Conservation (phyloP, 2,888 invertebrate genomes). For the Diogma glabrata region DNA sequence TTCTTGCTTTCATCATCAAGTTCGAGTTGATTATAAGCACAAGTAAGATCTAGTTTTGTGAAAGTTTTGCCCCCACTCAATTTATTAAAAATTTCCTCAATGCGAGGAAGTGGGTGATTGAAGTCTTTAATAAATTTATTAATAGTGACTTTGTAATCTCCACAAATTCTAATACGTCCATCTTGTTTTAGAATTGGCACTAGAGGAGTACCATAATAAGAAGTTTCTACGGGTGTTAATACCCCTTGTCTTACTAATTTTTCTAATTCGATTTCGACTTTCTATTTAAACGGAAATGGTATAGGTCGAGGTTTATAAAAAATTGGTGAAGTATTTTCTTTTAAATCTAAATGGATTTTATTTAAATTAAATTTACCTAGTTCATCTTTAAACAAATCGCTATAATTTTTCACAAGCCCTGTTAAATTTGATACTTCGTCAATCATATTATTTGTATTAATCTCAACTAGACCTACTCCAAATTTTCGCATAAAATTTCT, state of each 20-base stretch:
- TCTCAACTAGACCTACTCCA: too few relatives aligned
- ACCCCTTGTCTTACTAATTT: constrained; percentile 13
- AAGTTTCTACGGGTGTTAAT: too few relatives aligned
- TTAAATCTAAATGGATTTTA: neutral
- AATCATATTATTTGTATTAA: too few relatives aligned
- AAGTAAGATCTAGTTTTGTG: constrained; percentile 24
- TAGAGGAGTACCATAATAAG: constrained; percentile 19
- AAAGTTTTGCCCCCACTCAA: constrained; percentile 16
- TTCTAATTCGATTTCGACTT: constrained; percentile 14
- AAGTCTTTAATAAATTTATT: too few relatives aligned
- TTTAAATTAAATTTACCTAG: neutral
- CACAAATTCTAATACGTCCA: constrained; percentile 15
- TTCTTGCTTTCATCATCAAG: constrained; percentile 23
- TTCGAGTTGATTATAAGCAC: constrained; percentile 28
- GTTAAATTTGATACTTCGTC: too few relatives aligned
- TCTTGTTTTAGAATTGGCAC: constrained; percentile 17
- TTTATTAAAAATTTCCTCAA: constrained; percentile 24
- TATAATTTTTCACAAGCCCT: too few relatives aligned
- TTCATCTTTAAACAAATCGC: neutral
- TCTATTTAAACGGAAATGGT: neutral
- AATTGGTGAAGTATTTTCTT: neutral
- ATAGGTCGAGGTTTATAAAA: neutral
- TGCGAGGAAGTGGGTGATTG: constrained; percentile 23
- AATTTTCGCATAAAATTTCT: too few relatives aligned
- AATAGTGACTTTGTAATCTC: constrained; percentile 20